Conservation (phyloP, 1,140 invertebrate genomes). For the Matsumurasca onukii region DNA sequence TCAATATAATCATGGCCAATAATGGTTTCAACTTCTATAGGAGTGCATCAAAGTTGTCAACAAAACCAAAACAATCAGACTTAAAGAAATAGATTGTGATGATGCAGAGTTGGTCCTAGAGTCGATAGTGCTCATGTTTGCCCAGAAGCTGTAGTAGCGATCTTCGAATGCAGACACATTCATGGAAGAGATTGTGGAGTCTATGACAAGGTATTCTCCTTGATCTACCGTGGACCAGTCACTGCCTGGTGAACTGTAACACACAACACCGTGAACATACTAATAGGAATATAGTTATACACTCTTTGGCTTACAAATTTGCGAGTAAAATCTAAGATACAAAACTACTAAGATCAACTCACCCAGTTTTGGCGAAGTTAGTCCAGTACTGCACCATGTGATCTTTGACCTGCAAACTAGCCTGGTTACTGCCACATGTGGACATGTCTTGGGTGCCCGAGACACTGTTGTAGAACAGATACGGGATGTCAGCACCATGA, state of each 20-base stretch:
- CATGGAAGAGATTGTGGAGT: background rate
- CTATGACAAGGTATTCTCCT: background rate
- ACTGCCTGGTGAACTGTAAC: background rate
- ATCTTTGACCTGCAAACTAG: background rate
- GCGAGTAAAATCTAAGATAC: background rate
- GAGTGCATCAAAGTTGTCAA: too few species aligned
- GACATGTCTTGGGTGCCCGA: background rate
- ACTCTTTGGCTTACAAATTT: background rate
- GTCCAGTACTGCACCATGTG: background rate
- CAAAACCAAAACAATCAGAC: too few species aligned
- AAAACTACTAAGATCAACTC: background rate
- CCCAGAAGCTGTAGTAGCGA: background rate
- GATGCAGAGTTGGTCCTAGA: too few species aligned
- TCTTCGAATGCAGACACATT: background rate
- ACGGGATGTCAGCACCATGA: background rate
- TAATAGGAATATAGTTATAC: background rate
- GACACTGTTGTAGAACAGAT: background rate
- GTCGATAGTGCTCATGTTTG: too few species aligned
- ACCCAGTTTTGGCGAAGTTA: background rate
- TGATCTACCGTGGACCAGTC: background rate
- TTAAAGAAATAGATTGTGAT: too few species aligned
- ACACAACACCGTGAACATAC: background rate
- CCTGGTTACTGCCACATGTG: background rate
- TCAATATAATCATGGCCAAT: too few species aligned
- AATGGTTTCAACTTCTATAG: too few species aligned